Evolutionary conservation across 2,113 vertebrate species (phyloP), one percentile per base, ranked within the genome.

Genomic region (Bujurquina vittata): DNA sequence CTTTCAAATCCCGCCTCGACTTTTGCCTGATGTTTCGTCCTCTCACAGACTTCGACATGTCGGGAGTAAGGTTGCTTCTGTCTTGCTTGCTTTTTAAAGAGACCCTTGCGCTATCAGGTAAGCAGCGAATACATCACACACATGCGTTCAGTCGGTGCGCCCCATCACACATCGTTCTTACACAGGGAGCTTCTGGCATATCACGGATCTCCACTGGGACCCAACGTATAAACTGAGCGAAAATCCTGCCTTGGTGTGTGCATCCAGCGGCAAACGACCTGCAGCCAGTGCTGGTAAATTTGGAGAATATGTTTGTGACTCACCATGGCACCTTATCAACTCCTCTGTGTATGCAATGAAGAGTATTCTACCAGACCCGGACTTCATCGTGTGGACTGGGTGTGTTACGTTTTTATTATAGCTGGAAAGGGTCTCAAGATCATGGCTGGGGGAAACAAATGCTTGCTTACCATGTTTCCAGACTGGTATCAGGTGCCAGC

Each of bases 331-430:
- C 1, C 97, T 99, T 9, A 96, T 99, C 17, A 89, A 90, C 89
- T 97, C 97, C 20, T 95, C 97, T 3, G 40, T 96, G 59, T 80
- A 94, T 5, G 95, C 97, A 75, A 98, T 98, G 98, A 96, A 91
- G 88, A 43, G 10, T 10, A 96, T 95, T 35, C 94, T 96, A 72
- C 96, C 88, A 1, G 74, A 92, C 26, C 98, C 96, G 0, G 97
- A 98, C 93, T 99, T 99, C 93, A 97, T 99, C 67, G 78, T 99
- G 33, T 99, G 98, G 98, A 99, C 97, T 1, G 98, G 98, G 98
- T 99, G 94, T 33, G 87, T 17, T 6, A 4, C 14, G 59, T 59
- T 26, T 35, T 52, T 26, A 62, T 62, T 18, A 49, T 54, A 31
- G 67, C 67, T 31, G 1, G 10, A 31, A 26, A 72, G 26, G 17